Conservation (phyloP, 1,140 invertebrate genomes). For the Tetramorium simillimum region DNA sequence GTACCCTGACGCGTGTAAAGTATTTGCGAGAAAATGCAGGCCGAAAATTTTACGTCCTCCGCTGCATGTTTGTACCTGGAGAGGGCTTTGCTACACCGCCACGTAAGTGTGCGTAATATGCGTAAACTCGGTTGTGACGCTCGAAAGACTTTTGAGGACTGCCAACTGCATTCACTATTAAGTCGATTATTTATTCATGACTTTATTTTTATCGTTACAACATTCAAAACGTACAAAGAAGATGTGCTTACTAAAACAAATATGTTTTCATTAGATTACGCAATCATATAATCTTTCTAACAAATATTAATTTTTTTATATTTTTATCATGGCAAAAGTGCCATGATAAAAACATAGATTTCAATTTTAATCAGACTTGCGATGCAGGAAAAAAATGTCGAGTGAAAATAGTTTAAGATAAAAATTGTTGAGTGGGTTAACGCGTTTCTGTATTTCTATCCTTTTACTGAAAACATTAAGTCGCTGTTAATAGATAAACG, state of each 20-base stretch:
- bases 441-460: neutral
- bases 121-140: conserved; percentile 18
- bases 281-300: neutral
- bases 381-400: neutral
- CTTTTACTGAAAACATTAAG: neutral
- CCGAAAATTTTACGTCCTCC: conserved; percentile 62
- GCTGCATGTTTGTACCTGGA: neutral
- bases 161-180: neutral
- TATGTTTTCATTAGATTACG: neutral
- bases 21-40: conserved; percentile 54
- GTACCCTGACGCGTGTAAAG: conserved; percentile 50
- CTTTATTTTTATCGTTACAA: neutral
- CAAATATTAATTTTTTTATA: neutral
- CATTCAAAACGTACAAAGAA: neutral
- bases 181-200: conserved; percentile 21
- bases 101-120: conserved; percentile 24
- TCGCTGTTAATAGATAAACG: neutral
- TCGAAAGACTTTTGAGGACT: neutral
- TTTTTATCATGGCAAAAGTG: neutral
- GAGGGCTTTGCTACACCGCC: neutral
- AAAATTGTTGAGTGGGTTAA: neutral
- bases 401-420: neutral
- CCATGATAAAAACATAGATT: neutral
- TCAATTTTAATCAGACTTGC: neutral
- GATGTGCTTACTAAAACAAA: neutral